These are phyloP conservation scores for Holacanthus passer DNA, from an alignment of 2,113 vertebrate species.

Conservation along the genomic window DNA sequence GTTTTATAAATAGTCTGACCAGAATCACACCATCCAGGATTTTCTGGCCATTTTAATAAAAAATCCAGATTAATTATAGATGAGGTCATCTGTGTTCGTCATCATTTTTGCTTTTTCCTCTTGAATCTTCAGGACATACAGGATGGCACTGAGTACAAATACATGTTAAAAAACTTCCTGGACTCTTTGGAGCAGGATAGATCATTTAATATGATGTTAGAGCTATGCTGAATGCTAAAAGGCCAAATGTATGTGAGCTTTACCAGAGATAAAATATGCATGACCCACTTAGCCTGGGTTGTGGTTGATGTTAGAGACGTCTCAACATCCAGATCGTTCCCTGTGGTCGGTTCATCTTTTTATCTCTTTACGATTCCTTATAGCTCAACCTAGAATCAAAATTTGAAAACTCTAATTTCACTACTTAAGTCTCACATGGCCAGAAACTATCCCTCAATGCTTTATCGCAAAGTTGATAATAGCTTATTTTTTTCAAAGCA, in stretches of 20 bases:
- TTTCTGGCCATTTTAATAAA: constrained; percentile 25
- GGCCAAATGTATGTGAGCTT: constrained; percentile 40
- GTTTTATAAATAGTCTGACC: constrained; percentile 53
- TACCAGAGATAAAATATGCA: constrained; percentile 54
- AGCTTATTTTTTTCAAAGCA: not conserved
- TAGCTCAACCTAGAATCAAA: not conserved
- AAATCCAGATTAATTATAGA: constrained; percentile 49
- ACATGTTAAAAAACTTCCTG: not conserved
- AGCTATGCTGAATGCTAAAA: constrained; percentile 6
- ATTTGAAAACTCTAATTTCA: not conserved
- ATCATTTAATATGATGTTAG: constrained; percentile 4
- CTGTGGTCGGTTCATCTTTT: not conserved
- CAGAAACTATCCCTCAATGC: not conserved
- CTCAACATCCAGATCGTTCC: not conserved
- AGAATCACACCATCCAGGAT: not conserved
- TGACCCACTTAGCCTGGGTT: constrained; percentile 53
- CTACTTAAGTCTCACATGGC: not conserved
- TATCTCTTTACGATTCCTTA: not conserved
- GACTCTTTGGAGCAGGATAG: not conserved
- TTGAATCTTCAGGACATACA: constrained; percentile 1
- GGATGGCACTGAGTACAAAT: not conserved
- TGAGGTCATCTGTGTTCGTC: constrained; percentile 11
- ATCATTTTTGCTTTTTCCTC: not conserved
- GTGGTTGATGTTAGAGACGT: constrained; percentile 1
- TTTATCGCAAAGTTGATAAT: not conserved